Percentiles rank a stretch among this genome's conserved stretches.
Evolutionary conservation across 2,888 invertebrate species (phyloP).

Genomic region (Creontiades dilutus): DNA sequence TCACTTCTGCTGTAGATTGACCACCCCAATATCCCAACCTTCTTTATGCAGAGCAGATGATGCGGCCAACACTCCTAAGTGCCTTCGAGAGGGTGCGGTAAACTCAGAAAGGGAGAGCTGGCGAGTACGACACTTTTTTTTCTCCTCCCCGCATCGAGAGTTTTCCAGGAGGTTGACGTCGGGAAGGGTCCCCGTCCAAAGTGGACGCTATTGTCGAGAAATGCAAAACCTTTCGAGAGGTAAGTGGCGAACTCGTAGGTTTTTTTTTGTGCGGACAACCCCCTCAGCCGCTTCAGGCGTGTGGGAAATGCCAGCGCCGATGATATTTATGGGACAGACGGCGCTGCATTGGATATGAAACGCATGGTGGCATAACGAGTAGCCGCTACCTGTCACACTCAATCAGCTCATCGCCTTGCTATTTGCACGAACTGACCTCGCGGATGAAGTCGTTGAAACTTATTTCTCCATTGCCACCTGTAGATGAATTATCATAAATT

Average conservation of each 20-base stretch:
- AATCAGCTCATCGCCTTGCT: too few relatives aligned
- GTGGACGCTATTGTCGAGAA: constrained; percentile 36
- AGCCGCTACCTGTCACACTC: too few relatives aligned
- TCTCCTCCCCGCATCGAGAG: neutral
- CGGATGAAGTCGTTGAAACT: too few relatives aligned
- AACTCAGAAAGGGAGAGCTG: neutral
- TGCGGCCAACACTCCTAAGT: neutral
- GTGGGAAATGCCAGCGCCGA: neutral
- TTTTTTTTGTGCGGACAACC: neutral
- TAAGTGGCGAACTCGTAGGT: neutral
- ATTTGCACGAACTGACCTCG: too few relatives aligned
- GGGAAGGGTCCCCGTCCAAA: neutral
- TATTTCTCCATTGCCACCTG: too few relatives aligned
- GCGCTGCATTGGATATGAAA: neutral
- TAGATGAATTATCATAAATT: too few relatives aligned
- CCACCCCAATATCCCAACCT: neutral
- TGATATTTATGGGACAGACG: constrained; percentile 14
- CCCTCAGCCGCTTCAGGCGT: neutral
- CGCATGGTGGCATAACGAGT: neutral
- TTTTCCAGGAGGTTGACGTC: constrained; percentile 11
- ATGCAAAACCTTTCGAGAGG: constrained; percentile 25
- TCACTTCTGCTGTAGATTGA: neutral
- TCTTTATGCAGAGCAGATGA: neutral
- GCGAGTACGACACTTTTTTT: constrained; percentile 4
- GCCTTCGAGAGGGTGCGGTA: neutral